These are phyloP conservation scores for Amphiura filiformis DNA, from an alignment of 35 echinoderm and acorn worm species.

Conservation along the genomic window DNA sequence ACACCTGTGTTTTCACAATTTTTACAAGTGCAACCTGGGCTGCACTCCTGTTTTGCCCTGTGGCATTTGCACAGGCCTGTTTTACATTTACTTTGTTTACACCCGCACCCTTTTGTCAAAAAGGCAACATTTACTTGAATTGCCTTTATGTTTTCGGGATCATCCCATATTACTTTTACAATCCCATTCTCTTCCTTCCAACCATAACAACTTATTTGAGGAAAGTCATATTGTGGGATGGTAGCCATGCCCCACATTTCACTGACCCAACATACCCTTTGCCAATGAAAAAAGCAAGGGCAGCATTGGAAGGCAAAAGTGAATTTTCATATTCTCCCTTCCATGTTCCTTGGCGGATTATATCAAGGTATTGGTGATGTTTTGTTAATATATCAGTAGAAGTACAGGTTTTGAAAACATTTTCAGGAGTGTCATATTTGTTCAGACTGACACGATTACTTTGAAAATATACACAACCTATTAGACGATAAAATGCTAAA, in stretches of 20 bases:
- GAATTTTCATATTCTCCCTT: constrained; percentile 50
- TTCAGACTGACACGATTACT: constrained; percentile 19
- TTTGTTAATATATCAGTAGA: not conserved
- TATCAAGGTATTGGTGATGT: constrained; percentile 22
- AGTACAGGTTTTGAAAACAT: constrained; percentile 23
- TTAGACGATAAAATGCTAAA: constrained; percentile 46
- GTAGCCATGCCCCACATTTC: constrained; percentile 24
- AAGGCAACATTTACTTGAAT: constrained; percentile 41
- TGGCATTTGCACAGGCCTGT: constrained; percentile 29
- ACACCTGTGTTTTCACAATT: constrained; percentile 25
- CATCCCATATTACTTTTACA: constrained; percentile 19
- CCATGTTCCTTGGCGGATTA: constrained; percentile 37
- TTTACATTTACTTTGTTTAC: constrained; percentile 34
- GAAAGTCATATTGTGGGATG: constrained; percentile 4
- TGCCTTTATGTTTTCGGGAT: constrained; percentile 17
- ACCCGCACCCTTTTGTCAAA: constrained; percentile 43
- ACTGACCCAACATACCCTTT: constrained; percentile 38
- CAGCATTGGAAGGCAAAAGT: constrained; percentile 40
- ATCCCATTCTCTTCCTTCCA: constrained; percentile 14
- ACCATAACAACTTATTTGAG: constrained; percentile 26
- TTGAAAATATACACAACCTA: constrained; percentile 50
- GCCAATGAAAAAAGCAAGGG: constrained; percentile 29
- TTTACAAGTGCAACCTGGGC: constrained; percentile 39
- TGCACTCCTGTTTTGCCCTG: constrained; percentile 22
- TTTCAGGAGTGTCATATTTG: constrained; percentile 27